These are phyloP conservation scores for Falco peregrinus DNA, from an alignment of 2,797 vertebrate genomes.

Conservation along the genomic window DNA sequence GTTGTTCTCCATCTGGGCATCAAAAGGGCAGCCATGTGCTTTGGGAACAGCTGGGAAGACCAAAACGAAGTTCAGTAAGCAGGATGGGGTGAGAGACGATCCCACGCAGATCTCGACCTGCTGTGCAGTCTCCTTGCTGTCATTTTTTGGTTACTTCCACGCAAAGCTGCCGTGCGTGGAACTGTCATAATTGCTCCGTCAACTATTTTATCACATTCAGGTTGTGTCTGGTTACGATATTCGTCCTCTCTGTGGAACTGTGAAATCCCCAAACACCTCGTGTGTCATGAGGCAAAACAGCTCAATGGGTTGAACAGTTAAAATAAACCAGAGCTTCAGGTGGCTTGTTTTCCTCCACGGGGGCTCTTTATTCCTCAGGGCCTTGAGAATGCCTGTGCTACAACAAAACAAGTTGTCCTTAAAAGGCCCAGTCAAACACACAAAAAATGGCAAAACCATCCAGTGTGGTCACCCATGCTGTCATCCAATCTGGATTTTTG, in stretches of 20 bases:
- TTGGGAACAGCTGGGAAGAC: background rate
- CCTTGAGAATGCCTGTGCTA: background rate
- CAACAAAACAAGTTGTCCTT: background rate
- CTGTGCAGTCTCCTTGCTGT: rapidly evolving
- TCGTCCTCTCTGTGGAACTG: background rate
- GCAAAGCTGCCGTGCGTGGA: rapidly evolving
- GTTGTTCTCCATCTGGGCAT: background rate
- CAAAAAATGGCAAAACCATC: background rate
- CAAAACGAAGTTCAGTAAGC: background rate
- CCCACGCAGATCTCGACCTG: rapidly evolving
- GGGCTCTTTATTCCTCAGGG: background rate
- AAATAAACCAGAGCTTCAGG: background rate
- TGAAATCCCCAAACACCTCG: background rate
- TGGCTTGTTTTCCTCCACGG: background rate
- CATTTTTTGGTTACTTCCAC: background rate
- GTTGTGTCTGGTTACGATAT: background rate
- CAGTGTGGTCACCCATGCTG: rapidly evolving
- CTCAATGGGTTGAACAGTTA: background rate
- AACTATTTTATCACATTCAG: background rate
- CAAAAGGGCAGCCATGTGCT: background rate
- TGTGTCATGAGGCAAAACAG: background rate
- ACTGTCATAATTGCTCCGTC: background rate
- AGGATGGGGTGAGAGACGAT: rapidly evolving
- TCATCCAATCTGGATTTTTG: background rate
- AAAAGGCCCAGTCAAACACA: background rate